Evolutionary conservation across 2,888 invertebrate species (phyloP).

Genomic region (Leucoma salicis): DNA sequence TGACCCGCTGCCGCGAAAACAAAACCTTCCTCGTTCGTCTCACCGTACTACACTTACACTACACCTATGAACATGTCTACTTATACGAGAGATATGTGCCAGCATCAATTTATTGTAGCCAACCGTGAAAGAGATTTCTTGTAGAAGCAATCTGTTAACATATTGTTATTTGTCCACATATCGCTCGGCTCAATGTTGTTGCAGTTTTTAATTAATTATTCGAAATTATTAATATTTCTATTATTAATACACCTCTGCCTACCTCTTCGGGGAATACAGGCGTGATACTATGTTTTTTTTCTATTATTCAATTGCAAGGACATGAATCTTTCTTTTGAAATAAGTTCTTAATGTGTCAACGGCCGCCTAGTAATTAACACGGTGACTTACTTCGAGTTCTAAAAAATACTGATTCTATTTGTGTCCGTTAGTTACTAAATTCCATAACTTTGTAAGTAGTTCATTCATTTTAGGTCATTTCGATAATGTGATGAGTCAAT

Average conservation of each 20-base stretch:
- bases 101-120: background rate
- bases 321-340: conserved; percentile 28
- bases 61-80: conserved; percentile 13
- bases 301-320: no score
- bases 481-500: conserved; percentile 40
- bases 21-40: conserved; percentile 62
- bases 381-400: conserved; percentile 61
- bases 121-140: no score
- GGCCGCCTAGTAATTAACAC: conserved; percentile 67
- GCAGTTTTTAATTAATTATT: no score
- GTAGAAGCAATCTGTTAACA: no score
- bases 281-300: no score
- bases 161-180: no score
- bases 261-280: no score
- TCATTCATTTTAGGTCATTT: conserved; percentile 48
- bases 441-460: conserved; percentile 41
- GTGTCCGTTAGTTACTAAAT: conserved; percentile 41
- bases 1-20: conserved; percentile 75
- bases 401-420: conserved; percentile 50
- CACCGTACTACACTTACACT: conserved; percentile 38
- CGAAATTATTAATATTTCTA: no score
- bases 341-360: conserved; percentile 54
- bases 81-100: background rate
- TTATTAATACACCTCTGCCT: no score
- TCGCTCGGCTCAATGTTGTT: no score